Percentiles rank a stretch among this genome's conserved stretches.
These are phyloP conservation scores for Amia ocellicauda DNA, from an alignment of 2,113 vertebrate genomes.

Conservation along the genomic window DNA sequence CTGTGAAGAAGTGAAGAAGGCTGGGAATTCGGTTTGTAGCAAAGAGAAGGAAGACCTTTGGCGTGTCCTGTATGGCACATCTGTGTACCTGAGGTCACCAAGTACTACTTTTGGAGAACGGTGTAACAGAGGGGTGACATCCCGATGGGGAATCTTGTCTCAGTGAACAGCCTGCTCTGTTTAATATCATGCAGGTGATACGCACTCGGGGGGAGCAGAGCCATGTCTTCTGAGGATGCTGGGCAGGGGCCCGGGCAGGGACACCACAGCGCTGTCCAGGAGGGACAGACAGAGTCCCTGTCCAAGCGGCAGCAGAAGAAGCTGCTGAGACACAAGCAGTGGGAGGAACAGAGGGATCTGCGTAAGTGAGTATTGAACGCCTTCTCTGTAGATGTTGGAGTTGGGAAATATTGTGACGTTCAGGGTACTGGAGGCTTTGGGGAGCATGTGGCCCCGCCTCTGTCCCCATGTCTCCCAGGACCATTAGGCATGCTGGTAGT, in stretches of 20 bases:
- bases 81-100: no score
- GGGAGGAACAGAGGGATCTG: constrained; percentile 88
- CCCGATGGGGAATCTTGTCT: neutral
- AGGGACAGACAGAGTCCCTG: constrained; percentile 38
- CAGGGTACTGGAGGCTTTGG: neutral
- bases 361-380: constrained; percentile 71
- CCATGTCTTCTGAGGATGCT: constrained; percentile 9
- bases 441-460: neutral
- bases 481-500: no score
- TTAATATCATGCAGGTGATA: constrained; percentile 7
- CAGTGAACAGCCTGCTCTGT: no score
- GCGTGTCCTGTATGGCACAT: no score
- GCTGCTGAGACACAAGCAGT: constrained; percentile 83
- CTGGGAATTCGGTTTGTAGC: no score
- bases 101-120: no score
- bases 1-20: no score
- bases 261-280: neutral
- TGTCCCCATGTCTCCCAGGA: neutral
- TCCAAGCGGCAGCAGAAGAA: constrained; percentile 91
- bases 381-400: no score
- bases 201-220: neutral
- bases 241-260: neutral
- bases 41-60: no score
- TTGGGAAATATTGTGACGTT: no score
- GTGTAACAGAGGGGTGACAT: no score